Conservation (phyloP, 2,888 invertebrate genomes). For the Pterostichus madidus region DNA sequence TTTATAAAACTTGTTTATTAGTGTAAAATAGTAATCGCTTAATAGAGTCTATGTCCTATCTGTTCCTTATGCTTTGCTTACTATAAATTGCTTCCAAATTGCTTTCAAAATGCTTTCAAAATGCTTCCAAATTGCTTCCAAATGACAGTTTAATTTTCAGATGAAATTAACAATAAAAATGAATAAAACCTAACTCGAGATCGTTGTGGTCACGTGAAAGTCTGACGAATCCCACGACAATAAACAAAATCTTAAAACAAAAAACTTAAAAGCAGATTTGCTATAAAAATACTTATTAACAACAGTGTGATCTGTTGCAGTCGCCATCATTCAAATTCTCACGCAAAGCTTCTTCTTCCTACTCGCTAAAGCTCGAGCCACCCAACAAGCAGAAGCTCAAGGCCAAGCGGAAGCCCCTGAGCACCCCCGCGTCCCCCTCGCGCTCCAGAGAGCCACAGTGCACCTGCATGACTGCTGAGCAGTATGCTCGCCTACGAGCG, state of each 20-base stretch:
- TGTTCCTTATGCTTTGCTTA: too few relatives aligned
- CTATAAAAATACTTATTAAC: conserved; percentile 75
- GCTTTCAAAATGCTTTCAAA: background rate
- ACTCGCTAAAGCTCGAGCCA: conserved; percentile 96
- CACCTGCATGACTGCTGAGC: conserved; percentile 97
- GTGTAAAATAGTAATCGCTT: too few relatives aligned
- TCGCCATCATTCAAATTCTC: conserved; percentile 99
- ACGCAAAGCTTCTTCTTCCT: conserved; percentile 97
- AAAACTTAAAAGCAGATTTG: conserved; percentile 55
- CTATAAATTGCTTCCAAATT: too few relatives aligned
- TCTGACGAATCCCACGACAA: conserved; percentile 55
- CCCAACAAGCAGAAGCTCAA: conserved; percentile 92
- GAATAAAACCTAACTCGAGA: background rate
- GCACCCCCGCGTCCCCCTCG: conserved; percentile 96
- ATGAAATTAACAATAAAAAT: conserved; percentile 9
- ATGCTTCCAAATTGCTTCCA: conserved; percentile 5
- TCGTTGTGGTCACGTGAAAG: conserved; percentile 58
- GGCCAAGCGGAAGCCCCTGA: conserved; percentile 93
- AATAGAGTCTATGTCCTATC: too few relatives aligned
- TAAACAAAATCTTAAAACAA: conserved; percentile 53
- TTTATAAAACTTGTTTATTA: too few relatives aligned
- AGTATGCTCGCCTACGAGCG: conserved; percentile 90
- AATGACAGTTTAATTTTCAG: conserved; percentile 34
- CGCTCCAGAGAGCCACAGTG: conserved; percentile 92
- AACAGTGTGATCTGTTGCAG: conserved; percentile 87